Evolutionary conservation across 2,113 vertebrate genomes (phyloP), one percentile per base, ranked within the genome.

Genomic region (Bambusicola thoracicus): DNA sequence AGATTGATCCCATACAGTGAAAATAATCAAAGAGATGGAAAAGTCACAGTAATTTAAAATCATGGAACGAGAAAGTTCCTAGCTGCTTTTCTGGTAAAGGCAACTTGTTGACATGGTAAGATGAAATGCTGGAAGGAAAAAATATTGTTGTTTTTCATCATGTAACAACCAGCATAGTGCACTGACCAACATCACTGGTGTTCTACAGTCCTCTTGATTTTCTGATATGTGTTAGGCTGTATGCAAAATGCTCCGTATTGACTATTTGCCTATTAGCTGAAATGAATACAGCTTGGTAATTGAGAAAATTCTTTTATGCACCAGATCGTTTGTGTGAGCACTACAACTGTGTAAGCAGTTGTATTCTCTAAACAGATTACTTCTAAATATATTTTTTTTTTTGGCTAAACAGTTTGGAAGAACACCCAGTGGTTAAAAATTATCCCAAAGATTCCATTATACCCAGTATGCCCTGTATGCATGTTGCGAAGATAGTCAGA

Each of bases 1-100:
- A 83, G 21, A 80, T 29, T 7, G 38, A 89, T 69, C 13, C 41
- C 75, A 79, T 44, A 75, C 13, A 46, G 44, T 16, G 67, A 94
- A 93, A 87, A 77, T 72, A 81, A 76, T 69, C 83, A 87, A 49
- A 92, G n/a, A 43, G 41, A 29, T 8, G 69, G 74, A 90, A 86
- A 93, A 85, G 16, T 32, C 40, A 73, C 36, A 75, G 67, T 40
- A 61, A 62, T 78, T 85, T 79, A 56, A 66, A 91, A 82, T 53
- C 53, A 53, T 0, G 1, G 55, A 85, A 91, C 55, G 38, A 36
- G 41, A 34, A 65, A 73, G 16, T 74, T 93, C 85, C 53, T 68
- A 32, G 18, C 48, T 92, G 30, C 32, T 55, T 13, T 80, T 85
- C 38, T 58, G 55, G 36, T 74, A 40, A 78, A 82, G 11, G 11